Evolutionary conservation across 2,113 vertebrate genomes (phyloP).

Genomic region (Rousettus leschenaultii): DNA sequence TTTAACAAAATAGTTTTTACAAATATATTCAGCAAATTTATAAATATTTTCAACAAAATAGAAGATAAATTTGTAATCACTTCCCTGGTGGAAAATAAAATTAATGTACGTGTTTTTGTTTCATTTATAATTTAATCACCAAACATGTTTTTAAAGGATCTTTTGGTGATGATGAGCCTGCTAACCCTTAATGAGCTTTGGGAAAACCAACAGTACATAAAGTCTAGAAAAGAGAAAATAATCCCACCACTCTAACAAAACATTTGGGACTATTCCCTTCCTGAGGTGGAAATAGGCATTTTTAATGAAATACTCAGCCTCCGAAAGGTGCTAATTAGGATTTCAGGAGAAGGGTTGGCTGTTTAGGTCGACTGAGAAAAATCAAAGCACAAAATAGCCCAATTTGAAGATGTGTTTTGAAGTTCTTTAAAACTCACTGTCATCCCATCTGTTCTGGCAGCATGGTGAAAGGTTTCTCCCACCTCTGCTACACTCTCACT

Average conservation of each 20-base stretch:
- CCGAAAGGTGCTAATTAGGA: not conserved
- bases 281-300: not conserved
- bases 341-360: not conserved
- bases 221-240: not conserved
- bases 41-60: slow-evolving; percentile 19
- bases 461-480: not conserved
- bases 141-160: not conserved
- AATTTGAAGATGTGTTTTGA: not conserved
- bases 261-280: not conserved
- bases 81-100: not conserved
- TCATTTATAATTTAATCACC: slow-evolving; percentile 52
- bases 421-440: not conserved
- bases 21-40: not conserved
- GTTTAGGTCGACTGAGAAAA: not conserved
- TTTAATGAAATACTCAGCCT: not conserved
- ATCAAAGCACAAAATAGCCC: not conserved
- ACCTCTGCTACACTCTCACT: not conserved
- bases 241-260: not conserved
- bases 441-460: not conserved
- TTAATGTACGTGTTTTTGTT: slow-evolving; percentile 23
- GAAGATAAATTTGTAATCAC: slow-evolving; percentile 3
- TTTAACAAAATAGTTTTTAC: not conserved
- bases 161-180: not conserved
- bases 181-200: slow-evolving; percentile 29
- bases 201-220: not conserved